A percentile compares a stretch with the other conserved stretches of the same genome.
Conservation (phyloP, 2,888 invertebrate genomes). For the Pycnomerus fuliginosus region DNA sequence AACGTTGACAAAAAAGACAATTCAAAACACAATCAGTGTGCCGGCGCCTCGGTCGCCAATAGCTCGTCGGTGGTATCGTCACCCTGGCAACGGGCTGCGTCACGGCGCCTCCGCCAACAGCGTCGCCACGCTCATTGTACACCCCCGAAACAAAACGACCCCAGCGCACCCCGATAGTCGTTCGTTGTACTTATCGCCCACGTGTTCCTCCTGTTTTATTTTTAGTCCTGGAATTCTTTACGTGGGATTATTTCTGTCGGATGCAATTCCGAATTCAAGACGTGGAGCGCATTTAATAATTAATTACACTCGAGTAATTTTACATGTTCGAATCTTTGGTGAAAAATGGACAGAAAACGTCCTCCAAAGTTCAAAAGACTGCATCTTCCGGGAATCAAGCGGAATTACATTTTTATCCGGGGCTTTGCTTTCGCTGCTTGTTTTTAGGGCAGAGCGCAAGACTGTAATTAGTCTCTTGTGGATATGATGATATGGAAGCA, state of each 20-base stretch:
- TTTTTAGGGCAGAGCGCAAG: no score
- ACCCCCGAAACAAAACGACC: conserved; percentile 3
- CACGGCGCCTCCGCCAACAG: conserved; percentile 28
- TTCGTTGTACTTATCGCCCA: conserved; percentile 7
- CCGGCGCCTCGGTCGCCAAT: conserved; percentile 29
- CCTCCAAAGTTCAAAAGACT: no score
- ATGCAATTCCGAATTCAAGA: conserved; percentile 1
- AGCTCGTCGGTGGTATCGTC: conserved; percentile 23
- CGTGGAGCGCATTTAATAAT: conserved; percentile 11
- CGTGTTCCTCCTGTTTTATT: conserved; percentile 18
- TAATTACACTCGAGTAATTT: conserved; percentile 11
- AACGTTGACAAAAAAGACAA: conserved; percentile 28
- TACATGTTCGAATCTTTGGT: no score
- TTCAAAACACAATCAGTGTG: conserved; percentile 31
- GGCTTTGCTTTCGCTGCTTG: no score
- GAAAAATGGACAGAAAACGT: no score
- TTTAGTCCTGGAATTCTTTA: conserved; percentile 5
- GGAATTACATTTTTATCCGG: no score
- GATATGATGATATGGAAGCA: no score
- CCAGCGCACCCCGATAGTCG: conserved; percentile 4
- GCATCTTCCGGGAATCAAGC: no score
- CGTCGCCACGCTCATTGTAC: conserved; percentile 13
- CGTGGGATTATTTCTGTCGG: conserved; percentile 15
- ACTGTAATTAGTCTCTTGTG: no score
- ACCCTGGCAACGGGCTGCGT: conserved; percentile 28